Evolutionary conservation across 2,113 vertebrate genomes (phyloP).

Genomic region (Eubucco bourcierii): DNA sequence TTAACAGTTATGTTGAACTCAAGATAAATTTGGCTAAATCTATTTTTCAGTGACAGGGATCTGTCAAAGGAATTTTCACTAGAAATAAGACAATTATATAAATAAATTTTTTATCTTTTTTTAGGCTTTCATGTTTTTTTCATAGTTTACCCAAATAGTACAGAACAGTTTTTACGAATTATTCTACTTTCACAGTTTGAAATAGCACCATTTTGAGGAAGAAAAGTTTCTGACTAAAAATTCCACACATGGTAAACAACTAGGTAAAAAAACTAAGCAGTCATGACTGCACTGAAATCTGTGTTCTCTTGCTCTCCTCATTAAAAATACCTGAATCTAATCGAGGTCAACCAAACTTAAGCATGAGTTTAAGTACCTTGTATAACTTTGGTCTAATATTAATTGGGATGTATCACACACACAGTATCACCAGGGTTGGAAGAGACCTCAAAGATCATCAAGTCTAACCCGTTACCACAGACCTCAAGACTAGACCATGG

Average conservation of each 20-base stretch:
- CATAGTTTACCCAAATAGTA: not conserved
- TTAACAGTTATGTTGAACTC: not conserved
- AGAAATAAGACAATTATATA: not conserved
- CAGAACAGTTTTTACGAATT: constrained; percentile 10
- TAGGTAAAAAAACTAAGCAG: not conserved
- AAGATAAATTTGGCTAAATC: not conserved
- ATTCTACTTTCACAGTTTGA: not conserved
- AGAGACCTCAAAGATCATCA: too few relatives aligned
- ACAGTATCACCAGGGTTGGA: too few relatives aligned
- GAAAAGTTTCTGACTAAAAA: not conserved
- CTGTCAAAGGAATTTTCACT: constrained; percentile 14
- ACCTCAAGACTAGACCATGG: too few relatives aligned
- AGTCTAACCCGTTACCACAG: too few relatives aligned
- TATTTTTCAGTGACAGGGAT: not conserved
- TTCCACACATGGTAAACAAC: not conserved
- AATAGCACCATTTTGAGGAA: not conserved
- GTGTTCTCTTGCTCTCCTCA: not conserved
- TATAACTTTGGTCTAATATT: not conserved
- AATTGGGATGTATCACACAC: not conserved
- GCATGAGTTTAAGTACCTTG: not conserved
- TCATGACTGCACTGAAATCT: not conserved
- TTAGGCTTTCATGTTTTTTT: constrained; percentile 57
- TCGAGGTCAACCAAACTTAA: not conserved
- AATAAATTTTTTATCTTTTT: constrained; percentile 55
- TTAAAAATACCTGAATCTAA: not conserved